These are phyloP conservation scores for Eristalis arbustorum DNA, from an alignment of 2,888 invertebrate genomes.

Conservation along the genomic window DNA sequence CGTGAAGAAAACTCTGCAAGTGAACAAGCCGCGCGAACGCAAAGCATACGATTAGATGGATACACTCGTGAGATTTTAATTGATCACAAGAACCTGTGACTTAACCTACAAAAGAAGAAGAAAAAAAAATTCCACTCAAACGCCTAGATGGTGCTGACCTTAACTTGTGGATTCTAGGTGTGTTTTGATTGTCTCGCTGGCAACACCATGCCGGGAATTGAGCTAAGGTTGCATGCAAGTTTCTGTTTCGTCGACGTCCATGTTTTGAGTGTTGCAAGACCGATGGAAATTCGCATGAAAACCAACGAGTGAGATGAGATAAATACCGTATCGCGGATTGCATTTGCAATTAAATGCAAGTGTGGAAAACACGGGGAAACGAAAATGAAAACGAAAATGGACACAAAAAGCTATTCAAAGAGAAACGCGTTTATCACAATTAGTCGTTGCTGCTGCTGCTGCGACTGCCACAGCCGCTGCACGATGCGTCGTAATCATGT, in stretches of 20 bases:
- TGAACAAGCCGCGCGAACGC: slow-evolving; percentile 11
- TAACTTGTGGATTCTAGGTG: slow-evolving; percentile 57
- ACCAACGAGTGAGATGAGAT: slow-evolving; percentile 15
- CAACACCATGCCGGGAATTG: slow-evolving; percentile 16
- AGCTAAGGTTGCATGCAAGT: slow-evolving; percentile 10
- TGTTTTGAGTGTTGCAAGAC: background rate
- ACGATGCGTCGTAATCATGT: slow-evolving; percentile 13
- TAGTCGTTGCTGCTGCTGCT: background rate
- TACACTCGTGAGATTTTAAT: slow-evolving; percentile 61
- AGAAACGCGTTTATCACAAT: slow-evolving; percentile 41
- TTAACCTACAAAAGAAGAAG: slow-evolving; percentile 48
- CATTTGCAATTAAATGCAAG: slow-evolving; percentile 41
- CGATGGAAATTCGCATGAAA: background rate
- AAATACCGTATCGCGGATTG: slow-evolving; percentile 46
- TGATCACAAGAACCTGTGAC: slow-evolving; percentile 63
- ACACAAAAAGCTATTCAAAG: background rate
- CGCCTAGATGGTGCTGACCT: slow-evolving; percentile 52
- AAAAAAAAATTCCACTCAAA: too few relatives aligned
- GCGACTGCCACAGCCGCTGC: background rate
- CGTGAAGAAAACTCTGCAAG: slow-evolving; percentile 82
- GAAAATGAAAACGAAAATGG: slow-evolving; percentile 1
- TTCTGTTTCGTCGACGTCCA: background rate
- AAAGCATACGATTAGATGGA: slow-evolving; percentile 20
- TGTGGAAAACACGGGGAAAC: background rate
- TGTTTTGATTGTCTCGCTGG: background rate